Percentiles rank a stretch among this genome's conserved stretches.
Evolutionary conservation across 2,888 invertebrate genomes (phyloP).

Genomic region (Morpho achilles): DNA sequence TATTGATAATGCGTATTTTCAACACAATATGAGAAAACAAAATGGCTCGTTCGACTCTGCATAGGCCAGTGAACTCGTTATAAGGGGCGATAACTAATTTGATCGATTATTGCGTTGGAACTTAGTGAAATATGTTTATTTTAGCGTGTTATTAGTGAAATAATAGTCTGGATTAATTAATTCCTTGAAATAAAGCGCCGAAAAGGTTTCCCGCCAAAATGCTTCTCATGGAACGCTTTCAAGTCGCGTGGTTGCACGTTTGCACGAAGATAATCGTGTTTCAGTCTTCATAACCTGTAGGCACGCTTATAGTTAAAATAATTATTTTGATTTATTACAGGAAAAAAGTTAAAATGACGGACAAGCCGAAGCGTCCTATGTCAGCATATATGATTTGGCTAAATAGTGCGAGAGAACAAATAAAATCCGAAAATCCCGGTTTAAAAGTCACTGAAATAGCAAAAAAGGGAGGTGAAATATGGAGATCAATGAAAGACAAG

Average conservation of each 20-base stretch:
- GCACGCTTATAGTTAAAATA: conserved; percentile 49
- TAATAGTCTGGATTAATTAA: conserved; percentile 21
- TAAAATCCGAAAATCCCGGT: conserved; percentile 95
- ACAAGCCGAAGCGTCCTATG: conserved; percentile 95
- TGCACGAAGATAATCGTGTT: conserved; percentile 29
- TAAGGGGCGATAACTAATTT: conserved; percentile 67
- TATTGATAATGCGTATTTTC: conserved; percentile 75
- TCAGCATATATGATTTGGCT: conserved; percentile 98
- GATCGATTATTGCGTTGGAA: conserved; percentile 37
- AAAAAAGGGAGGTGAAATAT: conserved; percentile 96
- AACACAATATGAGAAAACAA: conserved; percentile 77
- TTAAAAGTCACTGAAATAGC: conserved; percentile 95
- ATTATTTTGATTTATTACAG: conserved; percentile 46
- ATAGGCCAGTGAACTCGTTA: conserved; percentile 75
- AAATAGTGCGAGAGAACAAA: conserved; percentile 90
- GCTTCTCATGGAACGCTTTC: conserved; percentile 56
- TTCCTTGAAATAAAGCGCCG: conserved; percentile 30
- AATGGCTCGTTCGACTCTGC: conserved; percentile 78
- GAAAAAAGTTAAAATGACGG: conserved; percentile 85
- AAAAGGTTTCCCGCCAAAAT: conserved; percentile 77
- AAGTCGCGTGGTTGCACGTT: conserved; percentile 46
- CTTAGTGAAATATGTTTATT: conserved; percentile 32
- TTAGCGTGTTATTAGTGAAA: conserved; percentile 27
- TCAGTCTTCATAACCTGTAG: conserved; percentile 39
- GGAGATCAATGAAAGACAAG: conserved; percentile 94